Base-by-base conservation (phyloP, 1,140 invertebrate genomes). In the Brachionus manjavacas region DNA sequence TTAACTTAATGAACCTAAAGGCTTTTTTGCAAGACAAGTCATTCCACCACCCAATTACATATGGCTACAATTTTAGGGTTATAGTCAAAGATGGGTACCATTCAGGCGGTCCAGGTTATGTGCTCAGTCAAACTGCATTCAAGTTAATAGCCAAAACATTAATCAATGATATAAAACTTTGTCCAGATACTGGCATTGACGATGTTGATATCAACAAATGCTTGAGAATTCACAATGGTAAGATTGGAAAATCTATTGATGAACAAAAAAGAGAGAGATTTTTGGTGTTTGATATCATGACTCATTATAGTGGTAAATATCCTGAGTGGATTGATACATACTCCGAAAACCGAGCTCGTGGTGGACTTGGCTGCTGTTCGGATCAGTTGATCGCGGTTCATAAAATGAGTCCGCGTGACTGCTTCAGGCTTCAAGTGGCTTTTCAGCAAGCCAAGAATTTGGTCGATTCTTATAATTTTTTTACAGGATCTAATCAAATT, bases 1-100 rank as follows among this genome's bases (percentile, higher is more conserved):
- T 92, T 14, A 88, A 91, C 11, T 79, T 91, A 20, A 89, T 90
- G 86, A 91, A 91, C 85, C 84, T 91, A 11, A 86, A 89, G 16
- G 85, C 87, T 68, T 87, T 89, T 66, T 85, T 90, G 23, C 84
- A 84, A n/a, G 84, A 85, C n/a, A 85, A 86, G 80, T 43, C 85
- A 85, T 81, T 84, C 66, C 83, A 83, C 60, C 84, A 66, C 60
- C 85, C 86, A 35, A 86, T 87, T n/a, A 46, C 39, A 12, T 83
- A 70, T 31, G 81, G 81, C 16, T 83, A 83, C 31, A 72, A 83
- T 72, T 83, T 70, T 20, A 83, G 64, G 35, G 64, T 70, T 52
- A 12, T 83, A 3, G 52, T 83, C 7, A 20, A 46, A 23, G 11
- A 66, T 25, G 52, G 49, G 6, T 83, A 49, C 46, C 35, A 66